These are phyloP conservation scores for Holotrichia oblita DNA, from an alignment of 1,140 invertebrate genomes.

Conservation along the genomic window DNA sequence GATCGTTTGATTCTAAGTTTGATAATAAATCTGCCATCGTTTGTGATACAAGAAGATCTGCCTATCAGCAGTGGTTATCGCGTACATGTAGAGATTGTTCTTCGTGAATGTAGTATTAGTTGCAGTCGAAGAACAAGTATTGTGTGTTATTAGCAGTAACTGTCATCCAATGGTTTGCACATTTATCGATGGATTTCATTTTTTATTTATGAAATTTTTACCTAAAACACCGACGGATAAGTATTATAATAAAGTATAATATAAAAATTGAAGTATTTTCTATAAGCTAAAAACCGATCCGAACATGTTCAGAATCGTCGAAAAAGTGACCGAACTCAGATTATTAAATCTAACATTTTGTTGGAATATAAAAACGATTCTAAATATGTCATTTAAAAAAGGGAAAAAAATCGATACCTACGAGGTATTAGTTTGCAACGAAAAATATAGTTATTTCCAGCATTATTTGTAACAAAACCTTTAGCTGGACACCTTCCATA, in stretches of 20 bases:
- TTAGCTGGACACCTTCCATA: conserved; percentile 28
- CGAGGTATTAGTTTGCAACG: conserved; percentile 5
- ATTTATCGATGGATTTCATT: conserved; percentile 30
- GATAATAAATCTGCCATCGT: conserved; percentile 69
- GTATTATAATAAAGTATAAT: not conserved
- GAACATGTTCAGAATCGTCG: not conserved
- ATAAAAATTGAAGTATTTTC: not conserved
- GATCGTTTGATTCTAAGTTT: conserved; percentile 77
- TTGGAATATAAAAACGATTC: not conserved
- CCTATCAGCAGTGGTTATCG: not conserved
- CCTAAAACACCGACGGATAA: not conserved
- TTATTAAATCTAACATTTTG: conserved; percentile 4
- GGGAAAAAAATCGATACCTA: not conserved
- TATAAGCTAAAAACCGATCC: not conserved
- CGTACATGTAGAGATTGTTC: conserved; percentile 13
- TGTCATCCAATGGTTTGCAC: conserved; percentile 26
- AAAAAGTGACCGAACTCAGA: not conserved
- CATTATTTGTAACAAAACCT: conserved; percentile 14
- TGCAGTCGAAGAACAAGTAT: no score
- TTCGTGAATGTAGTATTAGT: not conserved
- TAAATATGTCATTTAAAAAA: not conserved
- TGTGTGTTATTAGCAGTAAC: conserved; percentile 13
- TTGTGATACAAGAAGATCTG: conserved; percentile 21
- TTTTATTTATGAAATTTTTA: conserved; percentile 8
- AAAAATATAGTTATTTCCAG: conserved; percentile 14